phyloP scores from a whole-genome alignment of 2,113 vertebrate species.

The Corythornis cristatus region DNA sequence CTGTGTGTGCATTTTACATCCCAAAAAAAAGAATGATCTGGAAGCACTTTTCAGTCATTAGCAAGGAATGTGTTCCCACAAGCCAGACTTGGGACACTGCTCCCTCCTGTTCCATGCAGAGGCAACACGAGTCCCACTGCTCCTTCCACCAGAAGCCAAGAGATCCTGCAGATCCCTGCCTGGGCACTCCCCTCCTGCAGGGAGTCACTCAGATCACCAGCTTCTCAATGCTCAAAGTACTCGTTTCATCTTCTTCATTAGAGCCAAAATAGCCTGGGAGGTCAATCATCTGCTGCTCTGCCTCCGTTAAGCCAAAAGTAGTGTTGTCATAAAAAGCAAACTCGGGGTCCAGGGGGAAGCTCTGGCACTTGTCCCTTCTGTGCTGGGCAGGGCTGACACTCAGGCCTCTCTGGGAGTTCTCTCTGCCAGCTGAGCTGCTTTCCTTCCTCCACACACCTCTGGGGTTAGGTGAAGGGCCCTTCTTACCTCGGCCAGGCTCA shows the following conservation, averaged over 20 bases:
- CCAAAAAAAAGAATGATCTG: background rate
- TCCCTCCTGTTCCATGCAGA: background rate
- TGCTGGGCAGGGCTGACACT: conserved; percentile 81
- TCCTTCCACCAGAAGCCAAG: conserved; percentile 1
- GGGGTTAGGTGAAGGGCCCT: conserved; percentile 87
- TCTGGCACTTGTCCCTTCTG: conserved; percentile 83
- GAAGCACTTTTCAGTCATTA: conserved; percentile 9
- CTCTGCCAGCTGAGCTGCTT: conserved; percentile 61
- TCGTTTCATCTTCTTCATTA: conserved; percentile 81
- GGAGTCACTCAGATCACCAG: conserved; percentile 71
- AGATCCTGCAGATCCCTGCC: background rate
- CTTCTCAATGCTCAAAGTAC: conserved; percentile 80
- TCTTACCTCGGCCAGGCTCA: conserved; percentile 82
- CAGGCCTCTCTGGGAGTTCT: conserved; percentile 76
- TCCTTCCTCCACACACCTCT: conserved; percentile 82
- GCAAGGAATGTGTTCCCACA: conserved; percentile 6
- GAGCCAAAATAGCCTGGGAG: conserved; percentile 84
- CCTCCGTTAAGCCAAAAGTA: conserved; percentile 86
- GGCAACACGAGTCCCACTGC: background rate
- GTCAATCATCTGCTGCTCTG: conserved; percentile 89
- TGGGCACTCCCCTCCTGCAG: background rate
- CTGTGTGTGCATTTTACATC: background rate
- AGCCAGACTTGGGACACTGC: background rate
- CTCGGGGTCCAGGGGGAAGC: conserved; percentile 83
- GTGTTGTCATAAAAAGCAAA: conserved; percentile 83